Evolutionary conservation across 2,888 invertebrate genomes (phyloP), one percentile per base, ranked within the genome.

Genomic region (Apamea anceps): DNA sequence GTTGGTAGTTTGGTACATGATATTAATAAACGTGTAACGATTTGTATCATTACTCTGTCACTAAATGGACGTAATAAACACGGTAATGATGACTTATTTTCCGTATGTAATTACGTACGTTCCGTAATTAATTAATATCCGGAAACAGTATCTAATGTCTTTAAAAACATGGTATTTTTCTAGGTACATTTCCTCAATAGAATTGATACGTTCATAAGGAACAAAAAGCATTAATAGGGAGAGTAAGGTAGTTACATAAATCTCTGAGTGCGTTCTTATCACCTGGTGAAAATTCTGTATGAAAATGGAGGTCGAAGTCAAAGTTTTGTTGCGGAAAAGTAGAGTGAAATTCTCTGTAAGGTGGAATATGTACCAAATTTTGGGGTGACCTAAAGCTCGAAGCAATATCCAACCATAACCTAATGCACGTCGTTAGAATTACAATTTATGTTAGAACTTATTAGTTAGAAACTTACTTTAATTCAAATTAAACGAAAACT

Each of bases 241-340:
- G 77, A 78, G 85, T 73, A 75, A 51, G 82, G 84, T 86, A 62
- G 76, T 70, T 75, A 83, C 80, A 80, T 87, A 87, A 87, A 90
- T 90, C 77, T 81, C 54, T 54, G 54, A 81, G 73, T 77, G 57
- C 63, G 71, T 81, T 77, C 32, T 73, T 74, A 81, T 81, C 60
- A 74, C 73, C 66, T 77, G 66, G 63, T 72, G 32, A 71, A 85
- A 68, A 71, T 73, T 62, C 25, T 51, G 42, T 66, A 71, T 76
- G 70, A 76, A 85, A 76, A 65, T 75, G 7, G n/a, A n/a, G 54
- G 63, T 68, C 48, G 67, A 67, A 51, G 37, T 54, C 15, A 45
- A 65, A 60, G 45, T 65, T 32, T 21, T 62, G 25, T 62, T 62
- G 37, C 18, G 25, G n/a, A 54, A 71, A 62, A 83, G 3, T 5